Evolutionary conservation across 2,797 vertebrate genomes (phyloP), one percentile per base, ranked within the genome.

Genomic region (Chrysocyon brachyurus): DNA sequence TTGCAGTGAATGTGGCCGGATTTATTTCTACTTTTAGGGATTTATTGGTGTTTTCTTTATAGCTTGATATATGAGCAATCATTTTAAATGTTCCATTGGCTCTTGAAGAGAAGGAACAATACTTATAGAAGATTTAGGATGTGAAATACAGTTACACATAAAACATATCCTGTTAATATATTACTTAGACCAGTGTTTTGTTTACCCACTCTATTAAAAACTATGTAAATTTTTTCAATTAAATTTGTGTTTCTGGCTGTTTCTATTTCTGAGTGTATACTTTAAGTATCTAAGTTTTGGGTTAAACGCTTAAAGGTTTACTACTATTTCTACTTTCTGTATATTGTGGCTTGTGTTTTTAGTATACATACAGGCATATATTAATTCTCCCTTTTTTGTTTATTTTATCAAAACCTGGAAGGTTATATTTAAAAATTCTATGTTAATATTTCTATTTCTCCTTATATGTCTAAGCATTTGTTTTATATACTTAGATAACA

Each of bases 41-140:
- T 97, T 98, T 97, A 97, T 84, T 94, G 89, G 78, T 96, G 88
- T 87, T 97, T 96, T 97, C 92, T 97, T 97, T 96, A 96, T 82
- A 91, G 73, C 78, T 96, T 97, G 97, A 96, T 96, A 84, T 87
- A 96, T 57, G 79, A 96, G 91, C 95, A 95, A 95, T 97, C 96
- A 93, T 97, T 97, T 96, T 77, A 97, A 97, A 97, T 87, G 96
- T 96, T 70, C 95, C 63, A 28, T 87, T 93, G 95, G 91, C 96
- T 97, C 94, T 95, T 95, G 89, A 96, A 93, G 94, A 83, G 54
- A 91, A 95, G 21, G 78, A 89, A 40, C 56, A 64, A 28, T 64
- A 26, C 96, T 96, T 89, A 93, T 6, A 64, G 15, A 91, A 89
- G 88, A 94, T 84, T 95, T 96, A 97, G 78, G 86, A 17, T 86